These are phyloP conservation scores for Limonius californicus DNA, from an alignment of 1,140 invertebrate species.

Conservation along the genomic window DNA sequence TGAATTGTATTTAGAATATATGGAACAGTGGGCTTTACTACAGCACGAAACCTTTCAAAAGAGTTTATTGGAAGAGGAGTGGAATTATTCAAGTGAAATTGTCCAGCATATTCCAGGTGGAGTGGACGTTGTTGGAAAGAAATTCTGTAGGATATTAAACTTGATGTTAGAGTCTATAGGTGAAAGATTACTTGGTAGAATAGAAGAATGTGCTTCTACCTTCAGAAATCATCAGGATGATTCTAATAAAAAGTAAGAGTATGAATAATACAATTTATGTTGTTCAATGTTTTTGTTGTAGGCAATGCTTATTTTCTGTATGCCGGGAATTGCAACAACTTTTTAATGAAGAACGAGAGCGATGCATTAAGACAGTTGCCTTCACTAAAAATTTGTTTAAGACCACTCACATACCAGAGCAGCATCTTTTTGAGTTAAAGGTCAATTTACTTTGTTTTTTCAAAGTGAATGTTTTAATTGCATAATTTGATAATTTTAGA, in stretches of 20 bases:
- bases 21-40: constrained; percentile 68
- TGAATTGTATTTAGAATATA: constrained; percentile 68
- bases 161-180: constrained; percentile 52
- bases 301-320: constrained; percentile 61
- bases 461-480: neutral
- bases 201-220: constrained; percentile 47
- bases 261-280: neutral
- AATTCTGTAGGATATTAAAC: constrained; percentile 60
- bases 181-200: constrained; percentile 51
- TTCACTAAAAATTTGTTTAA: constrained; percentile 62
- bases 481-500: neutral
- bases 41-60: constrained; percentile 69
- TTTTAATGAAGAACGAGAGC: constrained; percentile 75
- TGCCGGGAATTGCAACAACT: constrained; percentile 75
- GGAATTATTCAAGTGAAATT: constrained; percentile 69
- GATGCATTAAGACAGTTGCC: constrained; percentile 70
- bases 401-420: neutral
- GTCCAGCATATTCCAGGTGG: constrained; percentile 67
- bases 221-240: constrained; percentile 33
- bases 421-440: neutral
- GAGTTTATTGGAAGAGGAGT: constrained; percentile 76
- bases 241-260: constrained; percentile 37
- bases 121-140: constrained; percentile 60
- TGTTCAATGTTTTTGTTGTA: constrained; percentile 29
- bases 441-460: neutral